phyloP scores from a whole-genome alignment of 2,113 vertebrate genomes.

The Xiphorhynchus elegans region DNA sequence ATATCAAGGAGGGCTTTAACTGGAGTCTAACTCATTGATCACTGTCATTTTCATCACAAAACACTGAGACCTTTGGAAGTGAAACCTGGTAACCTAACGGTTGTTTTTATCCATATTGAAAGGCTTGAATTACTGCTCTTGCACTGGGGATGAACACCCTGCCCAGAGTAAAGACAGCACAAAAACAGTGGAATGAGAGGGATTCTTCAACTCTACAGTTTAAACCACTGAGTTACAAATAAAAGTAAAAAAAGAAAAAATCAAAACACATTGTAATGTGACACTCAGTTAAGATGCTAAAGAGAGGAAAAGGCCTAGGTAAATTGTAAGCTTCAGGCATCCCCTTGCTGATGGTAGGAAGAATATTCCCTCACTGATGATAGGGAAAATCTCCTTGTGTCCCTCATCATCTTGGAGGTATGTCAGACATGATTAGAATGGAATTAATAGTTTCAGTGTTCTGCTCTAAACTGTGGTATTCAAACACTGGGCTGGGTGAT shows the following conservation, averaged over 20 bases:
- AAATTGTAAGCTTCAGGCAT: neutral
- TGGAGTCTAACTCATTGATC: neutral
- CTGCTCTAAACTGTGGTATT: neutral
- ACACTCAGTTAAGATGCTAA: neutral
- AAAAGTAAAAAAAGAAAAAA: neutral
- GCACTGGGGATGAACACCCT: fast-evolving
- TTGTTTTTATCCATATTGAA: neutral
- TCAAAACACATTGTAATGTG: neutral
- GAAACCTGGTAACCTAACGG: neutral
- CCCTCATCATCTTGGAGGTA: neutral
- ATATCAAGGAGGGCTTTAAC: neutral
- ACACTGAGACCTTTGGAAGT: neutral
- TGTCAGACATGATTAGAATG: neutral
- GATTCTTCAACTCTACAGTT: neutral
- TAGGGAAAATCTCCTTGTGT: fast-evolving
- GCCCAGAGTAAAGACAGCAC: neutral
- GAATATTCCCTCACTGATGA: neutral
- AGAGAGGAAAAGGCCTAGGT: neutral
- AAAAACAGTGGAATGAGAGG: neutral
- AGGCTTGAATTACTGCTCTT: neutral
- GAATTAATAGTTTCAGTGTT: neutral
- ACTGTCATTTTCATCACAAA: neutral
- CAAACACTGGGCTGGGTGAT: fast-evolving
- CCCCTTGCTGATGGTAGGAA: neutral
- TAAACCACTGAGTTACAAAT: neutral